Base-by-base conservation (phyloP, 30 jellyfish, hydroid and myxozoan species). In the Aurelia sp. region DNA sequence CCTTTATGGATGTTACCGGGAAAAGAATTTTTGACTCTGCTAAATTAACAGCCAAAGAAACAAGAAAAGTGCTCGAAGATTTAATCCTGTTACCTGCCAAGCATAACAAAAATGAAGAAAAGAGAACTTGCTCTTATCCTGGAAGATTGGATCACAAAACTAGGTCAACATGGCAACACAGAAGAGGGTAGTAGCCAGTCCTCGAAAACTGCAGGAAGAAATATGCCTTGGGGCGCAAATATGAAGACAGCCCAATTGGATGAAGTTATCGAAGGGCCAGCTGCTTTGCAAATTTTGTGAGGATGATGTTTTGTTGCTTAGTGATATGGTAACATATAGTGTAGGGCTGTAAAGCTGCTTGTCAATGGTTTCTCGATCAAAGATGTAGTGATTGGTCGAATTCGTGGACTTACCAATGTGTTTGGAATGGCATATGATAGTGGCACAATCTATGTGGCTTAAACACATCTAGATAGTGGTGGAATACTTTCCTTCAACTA, bases 401-500 rank as follows among this genome's bases (percentile, higher is more conserved):
- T 58, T 58, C 24, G 67, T 58, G 67, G 67, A 58, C 67, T 58
- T 58, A 4, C 67, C 4, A 58, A 6, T 58, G 67, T 58, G 67
- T 58, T 15, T 58, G 67, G 67, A 58, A 58, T 58, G 67, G 67
- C 67, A 58, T 58, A 58, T 58, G 67, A 58, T 58, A 58, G 5
- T 58, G 67, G 67, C 24, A 58, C 67, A 58, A 58, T 58, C 67
- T 58, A 58, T 58, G 67, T 58, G 67, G 67, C 67, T 6, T 58
- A 3, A 2, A 6, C 67, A 58, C 67, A 58, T 58, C 67, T 6
- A 58, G 67, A 58, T 2, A 58, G 24, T 58, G 67, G 67, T 58
- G 67, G 67, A 5, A 58, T 58, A 58, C 24, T 58, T 58, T 58
- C 73, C 73, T 11, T 63, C 17, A 63, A 63, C 67, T 58, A 58